Evolutionary conservation across 2,113 vertebrate genomes (phyloP), one percentile per base, ranked within the genome.

Genomic region (Ictalurus punctatus): DNA sequence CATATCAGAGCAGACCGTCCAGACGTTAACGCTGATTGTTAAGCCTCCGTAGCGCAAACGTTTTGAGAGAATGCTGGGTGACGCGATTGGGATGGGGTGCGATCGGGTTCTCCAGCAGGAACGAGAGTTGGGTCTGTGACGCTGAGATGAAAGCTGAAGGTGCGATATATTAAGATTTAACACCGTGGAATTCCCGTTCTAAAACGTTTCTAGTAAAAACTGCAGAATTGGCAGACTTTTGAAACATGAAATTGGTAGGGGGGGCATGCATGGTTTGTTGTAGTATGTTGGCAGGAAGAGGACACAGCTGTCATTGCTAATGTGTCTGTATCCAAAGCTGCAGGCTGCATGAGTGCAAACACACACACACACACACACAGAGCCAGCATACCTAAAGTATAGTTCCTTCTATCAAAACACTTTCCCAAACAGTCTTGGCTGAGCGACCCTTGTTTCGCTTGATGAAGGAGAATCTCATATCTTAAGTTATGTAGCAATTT

Each of bases 231-330:
- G 79, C n/a, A 56, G 23, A 8, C 8, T 7, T 79, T 54, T 16
- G 12, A 78, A n/a, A 79, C 5, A 44, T 79, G 76, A 54, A 52
- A n/a, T n/a, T 79, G 21, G 2, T 40, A 59, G 34, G 44, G 44
- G 4, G 44, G 4, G 44, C 9, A 21, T 52, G 12, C 23, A 5
- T 80, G 58, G 37, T 84, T 82, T 58, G 34, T 65, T 12, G 74
- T 76, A 87, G 74, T 83, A 59, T 86, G 82, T 89, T 89, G 90
- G 86, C 86, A 91, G 88, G 74, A 86, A 89, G 82, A 90, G 78
- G 82, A 82, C 90, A 91, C 90, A 91, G 88, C 90, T 90, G 90
- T 89, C 81, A 61, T 52, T 67, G 79, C 79, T 91, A 83, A 91
- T 90, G 83, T 90, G 78, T 91, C 88, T 86, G 86, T 86, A 88